phyloP scores from a whole-genome alignment of 2,113 vertebrate species.

The Prionailurus bengalensis region DNA sequence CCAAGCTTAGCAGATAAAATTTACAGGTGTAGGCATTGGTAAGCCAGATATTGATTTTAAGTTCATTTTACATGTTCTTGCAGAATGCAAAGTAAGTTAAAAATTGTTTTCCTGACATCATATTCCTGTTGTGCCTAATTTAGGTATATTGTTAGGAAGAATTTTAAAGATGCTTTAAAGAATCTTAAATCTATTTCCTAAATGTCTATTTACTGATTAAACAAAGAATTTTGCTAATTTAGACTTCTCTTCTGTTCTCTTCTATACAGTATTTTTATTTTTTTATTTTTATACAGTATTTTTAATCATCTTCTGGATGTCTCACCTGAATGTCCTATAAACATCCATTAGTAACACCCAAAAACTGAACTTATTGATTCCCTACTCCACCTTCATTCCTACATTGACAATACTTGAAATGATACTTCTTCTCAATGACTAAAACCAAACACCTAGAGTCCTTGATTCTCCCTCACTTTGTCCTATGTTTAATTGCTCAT shows the following conservation, averaged over 20 bases:
- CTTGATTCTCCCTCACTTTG: neutral
- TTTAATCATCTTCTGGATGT: neutral
- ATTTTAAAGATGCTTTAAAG: neutral
- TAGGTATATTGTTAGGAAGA: neutral
- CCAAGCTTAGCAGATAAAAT: neutral
- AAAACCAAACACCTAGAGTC: neutral
- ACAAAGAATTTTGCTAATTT: neutral
- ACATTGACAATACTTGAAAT: neutral
- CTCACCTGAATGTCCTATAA: neutral
- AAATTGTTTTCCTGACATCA: constrained; percentile 2
- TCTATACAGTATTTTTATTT: neutral
- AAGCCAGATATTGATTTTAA: neutral
- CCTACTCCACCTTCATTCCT: neutral
- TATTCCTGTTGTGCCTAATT: neutral
- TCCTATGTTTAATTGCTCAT: neutral
- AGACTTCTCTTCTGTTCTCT: neutral
- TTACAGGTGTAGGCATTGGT: neutral
- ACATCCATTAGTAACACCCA: neutral
- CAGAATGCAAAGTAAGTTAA: constrained; percentile 13
- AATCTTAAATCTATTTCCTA: neutral
- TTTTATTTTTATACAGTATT: neutral
- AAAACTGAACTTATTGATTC: neutral
- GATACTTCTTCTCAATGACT: neutral
- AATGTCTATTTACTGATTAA: neutral
- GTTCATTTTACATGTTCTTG: constrained; percentile 7